Evolutionary conservation across 2,888 invertebrate species (phyloP).

Genomic region (Ormyrus labotus): DNA sequence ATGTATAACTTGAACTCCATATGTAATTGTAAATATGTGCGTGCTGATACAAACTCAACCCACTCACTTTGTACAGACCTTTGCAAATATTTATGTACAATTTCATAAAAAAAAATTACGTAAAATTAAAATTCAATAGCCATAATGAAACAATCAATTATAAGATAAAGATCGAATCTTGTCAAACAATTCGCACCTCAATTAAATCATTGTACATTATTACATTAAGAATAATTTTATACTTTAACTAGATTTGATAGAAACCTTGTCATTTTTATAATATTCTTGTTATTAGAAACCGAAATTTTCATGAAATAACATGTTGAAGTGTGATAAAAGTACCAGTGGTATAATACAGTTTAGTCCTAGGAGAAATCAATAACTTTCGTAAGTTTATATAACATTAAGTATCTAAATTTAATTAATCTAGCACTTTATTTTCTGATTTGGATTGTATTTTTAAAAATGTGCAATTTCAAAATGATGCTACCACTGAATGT

Average conservation of each 20-base stretch:
- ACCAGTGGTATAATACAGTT: too few relatives aligned
- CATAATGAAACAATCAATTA: slow-evolving; percentile 47
- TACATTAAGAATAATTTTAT: slow-evolving; percentile 52
- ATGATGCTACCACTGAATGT: background rate
- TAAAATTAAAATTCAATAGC: slow-evolving; percentile 47
- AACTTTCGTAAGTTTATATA: too few relatives aligned
- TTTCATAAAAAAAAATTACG: slow-evolving; percentile 45
- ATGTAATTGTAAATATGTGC: slow-evolving; percentile 54
- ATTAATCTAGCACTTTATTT: too few relatives aligned
- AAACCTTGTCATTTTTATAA: slow-evolving; percentile 49
- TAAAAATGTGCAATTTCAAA: too few relatives aligned
- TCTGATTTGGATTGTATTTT: too few relatives aligned
- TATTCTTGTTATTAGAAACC: slow-evolving; percentile 25
- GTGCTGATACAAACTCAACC: slow-evolving; percentile 44
- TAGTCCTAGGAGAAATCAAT: too few relatives aligned
- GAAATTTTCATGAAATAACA: slow-evolving; percentile 23
- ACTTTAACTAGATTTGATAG: slow-evolving; percentile 54
- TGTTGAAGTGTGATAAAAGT: background rate
- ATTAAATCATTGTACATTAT: slow-evolving; percentile 52
- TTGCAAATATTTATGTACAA: slow-evolving; percentile 55
- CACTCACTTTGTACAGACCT: slow-evolving; percentile 54
- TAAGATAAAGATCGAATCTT: slow-evolving; percentile 43
- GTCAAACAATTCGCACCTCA: slow-evolving; percentile 39
- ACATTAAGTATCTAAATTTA: too few relatives aligned
- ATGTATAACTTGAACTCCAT: slow-evolving; percentile 36